phyloP scores from a whole-genome alignment of 2,113 vertebrate species.

The Tupaia chinensis region DNA sequence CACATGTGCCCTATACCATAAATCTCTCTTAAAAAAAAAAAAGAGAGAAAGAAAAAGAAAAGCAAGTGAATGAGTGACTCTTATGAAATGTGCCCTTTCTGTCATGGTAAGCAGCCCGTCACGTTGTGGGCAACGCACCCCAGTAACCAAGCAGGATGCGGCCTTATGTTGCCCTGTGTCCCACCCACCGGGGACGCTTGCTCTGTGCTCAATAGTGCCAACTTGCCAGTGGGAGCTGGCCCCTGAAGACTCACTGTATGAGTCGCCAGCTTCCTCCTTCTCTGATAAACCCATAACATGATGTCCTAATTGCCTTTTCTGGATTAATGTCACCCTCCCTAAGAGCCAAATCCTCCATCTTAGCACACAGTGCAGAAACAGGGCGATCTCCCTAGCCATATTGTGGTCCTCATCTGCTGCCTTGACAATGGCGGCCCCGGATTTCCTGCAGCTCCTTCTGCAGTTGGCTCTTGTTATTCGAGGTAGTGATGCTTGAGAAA shows the following conservation, averaged over 20 bases:
- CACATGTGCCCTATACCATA: too few species aligned
- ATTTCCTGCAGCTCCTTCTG: not conserved
- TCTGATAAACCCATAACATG: not conserved
- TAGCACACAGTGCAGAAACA: not conserved
- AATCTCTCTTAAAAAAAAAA: too few species aligned
- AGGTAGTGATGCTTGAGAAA: not conserved
- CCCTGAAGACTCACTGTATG: not conserved
- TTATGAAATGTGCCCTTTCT: slow-evolving; percentile 62
- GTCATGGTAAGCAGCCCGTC: slow-evolving; percentile 54
- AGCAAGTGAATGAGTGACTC: slow-evolving; percentile 61
- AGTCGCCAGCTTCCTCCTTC: not conserved
- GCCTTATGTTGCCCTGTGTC: not conserved
- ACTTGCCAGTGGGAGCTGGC: not conserved
- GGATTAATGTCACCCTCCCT: not conserved
- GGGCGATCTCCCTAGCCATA: not conserved
- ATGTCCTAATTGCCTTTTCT: not conserved
- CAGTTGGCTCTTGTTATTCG: not conserved
- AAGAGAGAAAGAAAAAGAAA: too few species aligned
- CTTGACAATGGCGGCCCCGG: not conserved
- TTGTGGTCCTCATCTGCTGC: not conserved
- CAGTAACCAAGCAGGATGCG: slow-evolving; percentile 35
- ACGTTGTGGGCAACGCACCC: not conserved
- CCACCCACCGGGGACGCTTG: not conserved
- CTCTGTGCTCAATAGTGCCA: not conserved
- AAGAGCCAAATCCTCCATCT: not conserved